Percentiles rank a stretch among this genome's conserved stretches.
Conservation (phyloP, 2,113 vertebrate genomes). For the Amblyopsis rosae region DNA sequence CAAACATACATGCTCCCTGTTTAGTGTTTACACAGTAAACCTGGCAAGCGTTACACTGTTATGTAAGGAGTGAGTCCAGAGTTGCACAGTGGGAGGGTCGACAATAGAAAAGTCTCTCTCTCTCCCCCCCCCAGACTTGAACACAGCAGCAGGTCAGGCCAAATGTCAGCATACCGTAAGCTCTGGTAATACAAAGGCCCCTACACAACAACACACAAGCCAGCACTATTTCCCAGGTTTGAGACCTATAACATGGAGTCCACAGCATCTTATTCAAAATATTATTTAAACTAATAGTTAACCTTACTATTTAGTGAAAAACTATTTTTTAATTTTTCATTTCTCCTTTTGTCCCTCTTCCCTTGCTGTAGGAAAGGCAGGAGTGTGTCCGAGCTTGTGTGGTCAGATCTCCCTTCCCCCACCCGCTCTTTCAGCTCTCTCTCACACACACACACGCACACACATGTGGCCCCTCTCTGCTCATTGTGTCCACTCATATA, state of each 20-base stretch:
- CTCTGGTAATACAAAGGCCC: too few relatives aligned
- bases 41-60: too few relatives aligned
- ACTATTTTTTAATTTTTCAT: not conserved
- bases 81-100: too few relatives aligned
- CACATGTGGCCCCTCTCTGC: slow-evolving; percentile 63
- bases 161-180: slow-evolving; percentile 27
- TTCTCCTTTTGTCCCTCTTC: slow-evolving; percentile 13
- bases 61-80: too few relatives aligned
- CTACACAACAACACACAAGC: too few relatives aligned
- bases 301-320: not conserved
- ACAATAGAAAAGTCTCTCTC: too few relatives aligned
- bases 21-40: too few relatives aligned
- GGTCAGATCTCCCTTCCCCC: slow-evolving; percentile 70
- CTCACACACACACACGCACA: slow-evolving; percentile 11
- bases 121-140: slow-evolving; percentile 25
- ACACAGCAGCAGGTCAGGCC: slow-evolving; percentile 34
- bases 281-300: too few relatives aligned
- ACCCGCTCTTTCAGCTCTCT: slow-evolving; percentile 35
- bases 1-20: too few relatives aligned
- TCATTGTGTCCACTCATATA: slow-evolving; percentile 79
- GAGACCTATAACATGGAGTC: too few relatives aligned
- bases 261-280: too few relatives aligned
- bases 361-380: slow-evolving; percentile 37
- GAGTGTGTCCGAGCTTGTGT: slow-evolving; percentile 63
- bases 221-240: too few relatives aligned